A percentile compares a stretch with the other conserved stretches of the same genome.
phyloP scores from a whole-genome alignment of 2,888 invertebrate genomes.

The Tethea ocularis region DNA sequence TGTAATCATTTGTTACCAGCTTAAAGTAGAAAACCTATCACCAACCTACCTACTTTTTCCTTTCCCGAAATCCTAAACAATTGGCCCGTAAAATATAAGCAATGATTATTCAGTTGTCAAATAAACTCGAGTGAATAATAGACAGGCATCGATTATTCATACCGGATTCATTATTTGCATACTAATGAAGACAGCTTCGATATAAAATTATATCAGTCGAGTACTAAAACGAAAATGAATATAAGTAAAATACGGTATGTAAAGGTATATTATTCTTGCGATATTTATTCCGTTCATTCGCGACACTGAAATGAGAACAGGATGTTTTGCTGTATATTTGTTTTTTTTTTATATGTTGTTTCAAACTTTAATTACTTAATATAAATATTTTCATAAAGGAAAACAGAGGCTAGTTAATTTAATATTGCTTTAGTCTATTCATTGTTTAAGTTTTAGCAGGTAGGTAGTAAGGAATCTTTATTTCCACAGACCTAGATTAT shows the following conservation, averaged over 20 bases:
- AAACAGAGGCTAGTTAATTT: not conserved
- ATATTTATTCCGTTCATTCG: constrained; percentile 18
- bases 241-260: too few species aligned
- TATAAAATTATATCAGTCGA: constrained; percentile 22
- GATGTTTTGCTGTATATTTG: constrained; percentile 7
- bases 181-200: constrained; percentile 18
- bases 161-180: constrained; percentile 22
- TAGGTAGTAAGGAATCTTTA: too few species aligned
- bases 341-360: not conserved
- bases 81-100: too few species aligned
- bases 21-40: too few species aligned
- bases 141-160: constrained; percentile 16
- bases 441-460: not conserved
- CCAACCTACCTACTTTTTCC: too few species aligned
- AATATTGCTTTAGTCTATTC: not conserved
- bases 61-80: too few species aligned
- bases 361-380: not conserved
- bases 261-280: constrained; percentile 20
- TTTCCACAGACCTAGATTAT: too few species aligned
- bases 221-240: constrained; percentile 22
- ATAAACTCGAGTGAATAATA: constrained; percentile 12
- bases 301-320: constrained; percentile 9
- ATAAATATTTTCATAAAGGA: not conserved
- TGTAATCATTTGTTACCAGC: too few species aligned
- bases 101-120: not conserved